Conservation (phyloP, 2,113 vertebrate genomes). For the Picathartes gymnocephalus region DNA sequence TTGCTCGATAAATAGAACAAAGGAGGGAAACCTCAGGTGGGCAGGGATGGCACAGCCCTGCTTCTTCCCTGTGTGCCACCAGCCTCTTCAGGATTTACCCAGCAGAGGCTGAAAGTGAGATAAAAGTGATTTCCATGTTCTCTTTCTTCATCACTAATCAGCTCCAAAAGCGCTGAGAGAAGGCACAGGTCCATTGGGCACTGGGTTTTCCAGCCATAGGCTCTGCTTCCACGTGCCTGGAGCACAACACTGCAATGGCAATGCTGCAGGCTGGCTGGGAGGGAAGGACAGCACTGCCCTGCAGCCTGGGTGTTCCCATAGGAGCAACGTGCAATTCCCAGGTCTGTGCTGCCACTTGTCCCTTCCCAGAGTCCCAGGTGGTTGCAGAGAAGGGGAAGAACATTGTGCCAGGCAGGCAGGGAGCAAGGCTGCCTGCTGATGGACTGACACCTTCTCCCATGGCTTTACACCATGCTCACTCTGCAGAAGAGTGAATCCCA, state of each 20-base stretch:
- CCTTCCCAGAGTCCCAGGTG: background rate
- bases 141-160: background rate
- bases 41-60: slow-evolving; percentile 30
- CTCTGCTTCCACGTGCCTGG: background rate
- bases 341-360: background rate
- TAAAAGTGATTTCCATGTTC: background rate
- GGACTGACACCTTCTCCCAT: background rate
- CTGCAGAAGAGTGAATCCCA: background rate
- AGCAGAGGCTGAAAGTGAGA: background rate
- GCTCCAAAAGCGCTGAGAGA: background rate
- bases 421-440: background rate
- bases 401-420: background rate
- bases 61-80: background rate
- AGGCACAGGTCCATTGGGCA: background rate
- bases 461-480: background rate
- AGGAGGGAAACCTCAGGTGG: slow-evolving; percentile 43
- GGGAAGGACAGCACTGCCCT: background rate
- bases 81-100: background rate
- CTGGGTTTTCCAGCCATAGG: background rate
- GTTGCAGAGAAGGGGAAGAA: background rate
- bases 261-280: background rate
- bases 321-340: background rate
- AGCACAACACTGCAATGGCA: background rate
- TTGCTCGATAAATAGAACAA: slow-evolving; percentile 45
- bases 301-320: background rate